Conservation (phyloP, 2,888 invertebrate species). For the Amphipoea oculea region DNA sequence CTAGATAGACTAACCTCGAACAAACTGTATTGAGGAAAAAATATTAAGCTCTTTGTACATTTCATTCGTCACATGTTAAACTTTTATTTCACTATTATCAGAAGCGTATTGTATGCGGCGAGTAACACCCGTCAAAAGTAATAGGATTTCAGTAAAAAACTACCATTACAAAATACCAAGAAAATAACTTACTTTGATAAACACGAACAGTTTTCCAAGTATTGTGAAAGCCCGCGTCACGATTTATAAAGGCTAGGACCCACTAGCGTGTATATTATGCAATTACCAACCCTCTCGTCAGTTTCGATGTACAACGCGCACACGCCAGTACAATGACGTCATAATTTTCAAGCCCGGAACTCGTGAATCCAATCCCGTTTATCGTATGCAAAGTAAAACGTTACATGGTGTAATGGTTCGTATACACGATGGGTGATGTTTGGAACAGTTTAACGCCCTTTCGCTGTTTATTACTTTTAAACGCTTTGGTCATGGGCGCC, state of each 20-base stretch:
- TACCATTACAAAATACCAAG: constrained; percentile 22
- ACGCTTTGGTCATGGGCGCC: not conserved
- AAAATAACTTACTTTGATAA: constrained; percentile 29
- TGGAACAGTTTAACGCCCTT: constrained; percentile 34
- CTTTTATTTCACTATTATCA: not conserved
- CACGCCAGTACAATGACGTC: constrained; percentile 64
- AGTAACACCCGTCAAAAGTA: not conserved
- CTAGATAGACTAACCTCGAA: not conserved
- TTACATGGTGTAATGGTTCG: constrained; percentile 58
- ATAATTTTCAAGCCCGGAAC: constrained; percentile 61
- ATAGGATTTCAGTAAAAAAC: constrained; percentile 12
- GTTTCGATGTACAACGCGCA: constrained; percentile 56
- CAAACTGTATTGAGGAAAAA: not conserved
- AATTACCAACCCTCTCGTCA: constrained; percentile 65
- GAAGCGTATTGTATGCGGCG: not conserved
- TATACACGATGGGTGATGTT: constrained; percentile 50
- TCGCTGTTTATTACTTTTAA: constrained; percentile 44
- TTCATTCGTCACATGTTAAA: not conserved
- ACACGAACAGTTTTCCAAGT: constrained; percentile 41
- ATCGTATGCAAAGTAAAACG: constrained; percentile 63
- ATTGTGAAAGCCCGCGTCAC: constrained; percentile 23
- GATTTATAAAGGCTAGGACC: constrained; percentile 44
- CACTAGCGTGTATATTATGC: constrained; percentile 60
- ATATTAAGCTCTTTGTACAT: not conserved
- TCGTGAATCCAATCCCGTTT: constrained; percentile 58